Evolutionary conservation across 2,888 invertebrate genomes (phyloP).

Genomic region (Melieria crassipennis): DNA sequence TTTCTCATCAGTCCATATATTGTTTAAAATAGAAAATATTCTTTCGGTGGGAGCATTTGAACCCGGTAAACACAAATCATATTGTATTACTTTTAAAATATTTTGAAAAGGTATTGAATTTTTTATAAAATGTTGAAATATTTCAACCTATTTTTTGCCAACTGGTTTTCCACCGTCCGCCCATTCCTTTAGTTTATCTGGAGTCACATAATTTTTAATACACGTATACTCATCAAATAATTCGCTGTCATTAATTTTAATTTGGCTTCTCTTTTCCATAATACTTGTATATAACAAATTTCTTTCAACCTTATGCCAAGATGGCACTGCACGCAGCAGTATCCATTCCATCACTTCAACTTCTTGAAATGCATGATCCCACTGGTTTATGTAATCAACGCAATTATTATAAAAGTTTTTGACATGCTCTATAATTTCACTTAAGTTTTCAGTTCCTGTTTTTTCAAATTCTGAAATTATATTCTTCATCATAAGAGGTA

Average conservation of each 20-base stretch:
- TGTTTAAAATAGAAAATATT: too few species aligned
- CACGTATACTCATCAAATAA: background rate
- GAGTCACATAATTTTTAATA: constrained; percentile 32
- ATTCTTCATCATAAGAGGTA: constrained; percentile 33
- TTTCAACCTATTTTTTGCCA: too few species aligned
- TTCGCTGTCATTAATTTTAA: constrained; percentile 26
- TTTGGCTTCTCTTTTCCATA: constrained; percentile 31
- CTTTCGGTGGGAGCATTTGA: too few species aligned
- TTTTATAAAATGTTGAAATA: too few species aligned
- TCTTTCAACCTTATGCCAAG: constrained; percentile 30
- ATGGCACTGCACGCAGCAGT: constrained; percentile 29
- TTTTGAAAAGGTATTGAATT: too few species aligned
- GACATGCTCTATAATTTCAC: constrained; percentile 21
- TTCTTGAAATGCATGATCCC: constrained; percentile 31
- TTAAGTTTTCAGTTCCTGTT: constrained; percentile 14
- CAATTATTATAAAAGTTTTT: constrained; percentile 31
- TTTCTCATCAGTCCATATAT: too few species aligned
- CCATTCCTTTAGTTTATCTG: constrained; percentile 14
- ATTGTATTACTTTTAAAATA: too few species aligned
- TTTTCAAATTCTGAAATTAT: constrained; percentile 26
- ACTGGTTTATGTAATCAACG: constrained; percentile 35
- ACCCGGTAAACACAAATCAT: too few species aligned
- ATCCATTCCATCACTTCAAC: constrained; percentile 35
- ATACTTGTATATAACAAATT: constrained; percentile 29
- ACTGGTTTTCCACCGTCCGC: too few species aligned